A percentile compares a stretch with the other conserved stretches of the same genome.
These are phyloP conservation scores for Linepithema humile DNA, from an alignment of 1,140 invertebrate genomes.

Conservation along the genomic window DNA sequence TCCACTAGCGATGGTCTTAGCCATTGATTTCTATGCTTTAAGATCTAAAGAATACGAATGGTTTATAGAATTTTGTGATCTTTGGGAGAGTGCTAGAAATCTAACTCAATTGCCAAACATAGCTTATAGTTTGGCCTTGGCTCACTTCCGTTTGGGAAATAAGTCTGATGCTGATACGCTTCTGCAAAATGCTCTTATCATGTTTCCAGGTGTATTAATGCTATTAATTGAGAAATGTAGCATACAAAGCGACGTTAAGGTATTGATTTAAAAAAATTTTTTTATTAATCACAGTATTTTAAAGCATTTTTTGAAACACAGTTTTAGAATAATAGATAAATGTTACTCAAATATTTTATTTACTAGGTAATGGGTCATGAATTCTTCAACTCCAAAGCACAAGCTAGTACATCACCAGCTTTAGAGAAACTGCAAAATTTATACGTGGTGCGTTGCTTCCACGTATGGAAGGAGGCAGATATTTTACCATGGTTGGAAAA, in stretches of 20 bases:
- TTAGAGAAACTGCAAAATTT: constrained; percentile 90
- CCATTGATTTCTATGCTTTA: constrained; percentile 95
- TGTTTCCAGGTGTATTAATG: constrained; percentile 92
- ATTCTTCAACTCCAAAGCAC: constrained; percentile 76
- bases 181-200: constrained; percentile 91
- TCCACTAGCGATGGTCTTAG: constrained; percentile 92
- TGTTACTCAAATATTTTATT: not conserved
- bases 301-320: no score
- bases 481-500: constrained; percentile 92
- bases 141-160: constrained; percentile 87
- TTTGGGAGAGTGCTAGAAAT: constrained; percentile 89
- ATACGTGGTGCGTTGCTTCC: constrained; percentile 90
- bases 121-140: constrained; percentile 93
- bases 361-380: constrained; percentile 75
- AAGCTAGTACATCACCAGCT: constrained; percentile 84
- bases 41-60: constrained; percentile 93
- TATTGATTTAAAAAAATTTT: constrained; percentile 81
- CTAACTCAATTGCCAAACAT: constrained; percentile 94
- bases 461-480: constrained; percentile 92
- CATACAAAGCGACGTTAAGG: constrained; percentile 88
- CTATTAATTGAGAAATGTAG: constrained; percentile 92
- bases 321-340: no score
- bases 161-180: constrained; percentile 86
- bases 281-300: no score
- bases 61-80: constrained; percentile 89